Evolutionary conservation across 2,113 vertebrate genomes (phyloP).

Genomic region (Neolamprologus fasciatus): DNA sequence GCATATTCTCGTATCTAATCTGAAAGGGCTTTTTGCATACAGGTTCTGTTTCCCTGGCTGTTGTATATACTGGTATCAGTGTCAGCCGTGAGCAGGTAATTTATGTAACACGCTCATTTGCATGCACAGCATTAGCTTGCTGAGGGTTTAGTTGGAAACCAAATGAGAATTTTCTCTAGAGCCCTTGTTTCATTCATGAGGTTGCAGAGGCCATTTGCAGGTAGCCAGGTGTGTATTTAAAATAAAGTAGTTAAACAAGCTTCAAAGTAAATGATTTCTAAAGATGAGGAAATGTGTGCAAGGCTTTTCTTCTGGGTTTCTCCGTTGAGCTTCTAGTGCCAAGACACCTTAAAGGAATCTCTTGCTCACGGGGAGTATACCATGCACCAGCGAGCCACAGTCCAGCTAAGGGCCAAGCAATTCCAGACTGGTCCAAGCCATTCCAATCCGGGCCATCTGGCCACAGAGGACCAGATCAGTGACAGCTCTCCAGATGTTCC

Average conservation of each 20-base stretch:
- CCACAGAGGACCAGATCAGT: conserved; percentile 7
- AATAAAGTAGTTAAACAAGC: conserved; percentile 8
- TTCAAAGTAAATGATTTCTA: conserved; percentile 7
- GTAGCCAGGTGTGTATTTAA: conserved; percentile 33
- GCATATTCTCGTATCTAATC: conserved; percentile 62
- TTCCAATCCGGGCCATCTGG: conserved; percentile 34
- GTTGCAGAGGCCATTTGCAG: conserved; percentile 1
- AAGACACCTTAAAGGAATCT: background rate
- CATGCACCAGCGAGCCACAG: background rate
- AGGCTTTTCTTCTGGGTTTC: background rate
- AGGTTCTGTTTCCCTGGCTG: conserved; percentile 49
- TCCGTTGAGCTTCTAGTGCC: background rate
- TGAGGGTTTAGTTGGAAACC: conserved; percentile 17
- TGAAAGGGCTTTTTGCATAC: conserved; percentile 65
- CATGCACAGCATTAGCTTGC: conserved; percentile 39
- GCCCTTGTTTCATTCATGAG: conserved; percentile 15
- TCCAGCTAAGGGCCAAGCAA: background rate
- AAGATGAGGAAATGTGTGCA: background rate
- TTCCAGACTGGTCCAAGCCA: conserved; percentile 6
- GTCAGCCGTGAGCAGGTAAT: conserved; percentile 38
- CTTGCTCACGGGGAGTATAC: background rate
- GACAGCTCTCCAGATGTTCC: conserved; percentile 69
- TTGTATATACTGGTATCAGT: conserved; percentile 37
- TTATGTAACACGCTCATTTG: conserved; percentile 54
- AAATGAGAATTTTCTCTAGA: conserved; percentile 4